phyloP scores from a whole-genome alignment of 2,888 invertebrate genomes.

The Drosophila algonquin region DNA sequence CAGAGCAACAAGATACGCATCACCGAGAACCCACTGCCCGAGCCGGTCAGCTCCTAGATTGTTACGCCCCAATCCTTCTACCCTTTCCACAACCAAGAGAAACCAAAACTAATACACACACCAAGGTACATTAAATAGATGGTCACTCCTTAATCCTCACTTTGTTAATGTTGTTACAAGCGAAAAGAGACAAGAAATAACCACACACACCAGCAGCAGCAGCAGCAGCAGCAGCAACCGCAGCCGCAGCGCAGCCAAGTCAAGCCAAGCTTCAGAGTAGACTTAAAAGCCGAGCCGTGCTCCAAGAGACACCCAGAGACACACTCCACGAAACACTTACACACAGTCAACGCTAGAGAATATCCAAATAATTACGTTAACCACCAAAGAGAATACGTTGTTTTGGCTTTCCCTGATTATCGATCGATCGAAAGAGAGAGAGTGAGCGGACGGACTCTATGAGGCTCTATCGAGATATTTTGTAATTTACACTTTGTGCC shows the following conservation, averaged over 20 bases:
- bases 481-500: slow-evolving; percentile 83
- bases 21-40: slow-evolving; percentile 84
- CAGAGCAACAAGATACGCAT: slow-evolving; percentile 84
- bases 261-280: slow-evolving; percentile 66
- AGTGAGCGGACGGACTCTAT: slow-evolving; percentile 15
- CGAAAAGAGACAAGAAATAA: slow-evolving; percentile 42
- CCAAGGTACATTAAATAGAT: slow-evolving; percentile 7
- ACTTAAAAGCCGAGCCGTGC: slow-evolving; percentile 67
- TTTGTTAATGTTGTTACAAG: slow-evolving; percentile 76
- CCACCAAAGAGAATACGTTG: slow-evolving; percentile 32
- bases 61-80: slow-evolving; percentile 29
- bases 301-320: slow-evolving; percentile 65
- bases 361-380: slow-evolving; percentile 32
- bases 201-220: slow-evolving; percentile 27
- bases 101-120: slow-evolving; percentile 23
- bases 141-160: slow-evolving; percentile 24
- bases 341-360: slow-evolving; percentile 24
- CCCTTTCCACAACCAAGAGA: slow-evolving; percentile 6
- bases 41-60: slow-evolving; percentile 83
- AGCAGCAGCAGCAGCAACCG: slow-evolving; percentile 49
- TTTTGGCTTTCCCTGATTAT: slow-evolving; percentile 21
- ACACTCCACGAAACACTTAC: slow-evolving; percentile 36
- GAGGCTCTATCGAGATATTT: slow-evolving; percentile 62
- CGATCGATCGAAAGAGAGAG: slow-evolving; percentile 12
- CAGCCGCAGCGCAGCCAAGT: slow-evolving; percentile 66